phyloP scores from a whole-genome alignment of 2,888 invertebrate species.

The Lordiphosa andalusiaca region DNA sequence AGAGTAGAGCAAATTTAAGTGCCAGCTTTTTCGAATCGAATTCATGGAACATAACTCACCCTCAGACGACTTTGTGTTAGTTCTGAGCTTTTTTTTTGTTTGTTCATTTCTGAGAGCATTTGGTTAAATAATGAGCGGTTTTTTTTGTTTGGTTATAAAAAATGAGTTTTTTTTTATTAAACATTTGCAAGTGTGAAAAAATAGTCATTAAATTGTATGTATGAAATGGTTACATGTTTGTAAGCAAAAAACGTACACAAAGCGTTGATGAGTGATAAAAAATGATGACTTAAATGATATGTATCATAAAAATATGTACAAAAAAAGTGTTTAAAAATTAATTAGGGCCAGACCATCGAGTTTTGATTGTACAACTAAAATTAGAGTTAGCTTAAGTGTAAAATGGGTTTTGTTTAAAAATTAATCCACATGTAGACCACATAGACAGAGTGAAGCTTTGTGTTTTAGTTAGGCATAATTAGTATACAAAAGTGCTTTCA shows the following conservation, averaged over 20 bases:
- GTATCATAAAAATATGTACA: conserved; percentile 9
- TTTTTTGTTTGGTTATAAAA: conserved; percentile 26
- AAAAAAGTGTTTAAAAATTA: conserved; percentile 42
- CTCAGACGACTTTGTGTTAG: conserved; percentile 77
- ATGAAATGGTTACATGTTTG: conserved; percentile 53
- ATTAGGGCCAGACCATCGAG: conserved; percentile 7
- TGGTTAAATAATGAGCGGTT: conserved; percentile 32
- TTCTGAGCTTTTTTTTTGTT: conserved; percentile 68
- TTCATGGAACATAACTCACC: conserved; percentile 63
- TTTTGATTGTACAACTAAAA: conserved; percentile 43
- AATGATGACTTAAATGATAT: conserved; percentile 15
- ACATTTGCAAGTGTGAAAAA: conserved; percentile 31
- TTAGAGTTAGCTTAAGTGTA: conserved; percentile 38
- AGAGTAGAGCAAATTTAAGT: conserved; percentile 24
- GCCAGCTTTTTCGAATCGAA: not conserved
- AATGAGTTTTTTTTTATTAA: conserved; percentile 30
- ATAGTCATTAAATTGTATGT: conserved; percentile 48
- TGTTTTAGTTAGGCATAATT: conserved; percentile 60
- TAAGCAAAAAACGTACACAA: conserved; percentile 71
- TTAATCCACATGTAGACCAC: conserved; percentile 73
- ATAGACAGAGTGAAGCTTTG: conserved; percentile 63
- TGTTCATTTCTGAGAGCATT: conserved; percentile 27
- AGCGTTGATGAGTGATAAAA: conserved; percentile 64
- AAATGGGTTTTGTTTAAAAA: conserved; percentile 30
- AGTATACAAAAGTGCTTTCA: conserved; percentile 73